Percentiles rank a stretch among this genome's conserved stretches.
These are phyloP conservation scores for Cacoxenus indagator DNA, from an alignment of 2,888 invertebrate genomes.

Conservation along the genomic window DNA sequence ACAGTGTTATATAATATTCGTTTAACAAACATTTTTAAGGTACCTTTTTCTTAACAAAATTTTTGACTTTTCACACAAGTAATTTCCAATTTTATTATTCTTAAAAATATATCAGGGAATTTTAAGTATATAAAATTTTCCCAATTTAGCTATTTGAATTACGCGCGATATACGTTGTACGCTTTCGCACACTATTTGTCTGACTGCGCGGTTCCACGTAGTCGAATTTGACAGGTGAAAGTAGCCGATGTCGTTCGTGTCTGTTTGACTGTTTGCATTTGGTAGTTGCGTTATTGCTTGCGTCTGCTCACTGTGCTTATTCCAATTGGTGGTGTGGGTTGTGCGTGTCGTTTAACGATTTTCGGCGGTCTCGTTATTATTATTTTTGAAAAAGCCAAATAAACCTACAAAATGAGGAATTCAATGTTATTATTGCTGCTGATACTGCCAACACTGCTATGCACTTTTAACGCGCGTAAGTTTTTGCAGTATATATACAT, in stretches of 20 bases:
- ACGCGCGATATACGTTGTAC: neutral
- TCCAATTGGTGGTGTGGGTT: conserved; percentile 42
- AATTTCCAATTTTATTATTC: too few relatives aligned
- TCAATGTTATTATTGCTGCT: conserved; percentile 77
- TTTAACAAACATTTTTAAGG: too few relatives aligned
- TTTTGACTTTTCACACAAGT: too few relatives aligned
- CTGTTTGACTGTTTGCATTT: conserved; percentile 39
- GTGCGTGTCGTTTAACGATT: conserved; percentile 26
- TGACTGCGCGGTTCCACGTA: conserved; percentile 54
- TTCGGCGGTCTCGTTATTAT: conserved; percentile 30
- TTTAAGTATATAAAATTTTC: too few relatives aligned
- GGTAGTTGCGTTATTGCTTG: conserved; percentile 32
- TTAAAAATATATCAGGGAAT: too few relatives aligned
- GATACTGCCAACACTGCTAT: conserved; percentile 80
- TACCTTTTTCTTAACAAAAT: too few relatives aligned
- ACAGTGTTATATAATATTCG: too few relatives aligned
- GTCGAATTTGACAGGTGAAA: conserved; percentile 51
- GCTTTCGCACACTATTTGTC: conserved; percentile 31
- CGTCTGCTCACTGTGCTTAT: conserved; percentile 41
- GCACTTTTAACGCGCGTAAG: conserved; percentile 82
- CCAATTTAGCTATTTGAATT: neutral
- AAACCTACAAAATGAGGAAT: conserved; percentile 75
- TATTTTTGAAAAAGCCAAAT: conserved; percentile 27
- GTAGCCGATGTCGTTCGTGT: conserved; percentile 45
- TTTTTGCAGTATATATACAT: too few relatives aligned